Evolutionary conservation across 2,113 vertebrate species (phyloP).

Genomic region (Gallinago paraguaiae): DNA sequence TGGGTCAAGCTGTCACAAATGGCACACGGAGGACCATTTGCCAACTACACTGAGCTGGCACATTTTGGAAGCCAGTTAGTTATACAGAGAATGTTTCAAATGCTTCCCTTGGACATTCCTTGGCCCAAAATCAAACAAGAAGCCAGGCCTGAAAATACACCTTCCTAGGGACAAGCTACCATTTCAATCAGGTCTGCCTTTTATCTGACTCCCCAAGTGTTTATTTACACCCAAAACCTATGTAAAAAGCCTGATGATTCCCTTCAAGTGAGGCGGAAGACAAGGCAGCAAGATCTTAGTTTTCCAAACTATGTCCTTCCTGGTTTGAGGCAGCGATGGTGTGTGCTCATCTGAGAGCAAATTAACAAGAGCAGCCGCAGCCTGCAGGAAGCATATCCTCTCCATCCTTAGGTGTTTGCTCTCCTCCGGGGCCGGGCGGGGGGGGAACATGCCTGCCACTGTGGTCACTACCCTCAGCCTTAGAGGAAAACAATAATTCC

Average conservation of each 20-base stretch:
- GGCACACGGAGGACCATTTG: accelerated
- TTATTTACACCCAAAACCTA: not conserved
- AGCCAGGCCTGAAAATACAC: not conserved
- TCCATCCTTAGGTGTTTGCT: not conserved
- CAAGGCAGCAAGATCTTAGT: not conserved
- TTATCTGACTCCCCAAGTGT: not conserved
- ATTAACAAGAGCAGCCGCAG: not conserved
- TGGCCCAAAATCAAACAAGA: not conserved
- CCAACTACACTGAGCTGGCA: not conserved
- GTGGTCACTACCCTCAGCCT: not conserved
- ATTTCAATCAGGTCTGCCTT: not conserved
- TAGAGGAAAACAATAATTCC: not conserved
- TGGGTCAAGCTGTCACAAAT: not conserved
- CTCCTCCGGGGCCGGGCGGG: not conserved
- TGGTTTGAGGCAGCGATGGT: not conserved
- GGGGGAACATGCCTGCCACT: accelerated
- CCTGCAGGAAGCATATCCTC: not conserved
- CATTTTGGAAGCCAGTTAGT: not conserved
- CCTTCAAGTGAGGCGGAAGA: not conserved
- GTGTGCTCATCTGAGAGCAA: not conserved
- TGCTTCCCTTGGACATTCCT: not conserved
- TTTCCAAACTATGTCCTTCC: not conserved
- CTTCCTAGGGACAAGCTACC: not conserved
- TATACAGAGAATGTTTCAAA: not conserved
- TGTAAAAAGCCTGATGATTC: not conserved